Evolutionary conservation across 1,140 invertebrate genomes (phyloP).

Genomic region (Drosophila micromelanica): DNA sequence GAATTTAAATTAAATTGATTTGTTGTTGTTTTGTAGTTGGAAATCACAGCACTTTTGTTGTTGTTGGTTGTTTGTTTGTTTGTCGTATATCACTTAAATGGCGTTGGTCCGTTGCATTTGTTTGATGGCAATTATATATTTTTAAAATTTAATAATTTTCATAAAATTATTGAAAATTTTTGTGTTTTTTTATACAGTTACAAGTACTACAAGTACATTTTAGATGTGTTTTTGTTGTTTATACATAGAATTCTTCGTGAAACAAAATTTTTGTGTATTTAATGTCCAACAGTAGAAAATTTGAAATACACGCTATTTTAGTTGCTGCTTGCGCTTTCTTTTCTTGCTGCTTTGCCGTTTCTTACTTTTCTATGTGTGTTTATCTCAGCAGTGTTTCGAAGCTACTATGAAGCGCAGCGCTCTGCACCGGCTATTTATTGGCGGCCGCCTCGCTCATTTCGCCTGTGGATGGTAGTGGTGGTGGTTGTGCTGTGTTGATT

Average conservation of each 20-base stretch:
- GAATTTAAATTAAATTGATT: constrained; percentile 58
- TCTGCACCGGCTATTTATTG: constrained; percentile 66
- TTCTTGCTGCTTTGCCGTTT: constrained; percentile 50
- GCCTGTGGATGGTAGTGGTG: constrained; percentile 13
- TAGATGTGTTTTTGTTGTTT: constrained; percentile 31
- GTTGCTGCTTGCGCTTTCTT: constrained; percentile 47
- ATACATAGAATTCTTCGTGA: constrained; percentile 82
- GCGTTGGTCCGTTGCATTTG: constrained; percentile 84
- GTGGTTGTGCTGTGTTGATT: constrained; percentile 9
- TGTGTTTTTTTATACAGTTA: constrained; percentile 34
- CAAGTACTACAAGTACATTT: constrained; percentile 50
- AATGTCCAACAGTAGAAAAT: constrained; percentile 65
- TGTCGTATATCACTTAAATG: constrained; percentile 82
- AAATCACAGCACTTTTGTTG: constrained; percentile 82
- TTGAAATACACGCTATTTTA: constrained; percentile 60
- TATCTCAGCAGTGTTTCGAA: constrained; percentile 80
- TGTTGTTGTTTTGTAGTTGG: constrained; percentile 75
- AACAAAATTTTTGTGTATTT: constrained; percentile 48
- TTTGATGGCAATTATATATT: constrained; percentile 75
- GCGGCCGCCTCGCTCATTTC: constrained; percentile 11
- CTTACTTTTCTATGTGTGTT: constrained; percentile 50
- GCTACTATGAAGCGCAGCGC: constrained; percentile 72
- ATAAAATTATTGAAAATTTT: constrained; percentile 57
- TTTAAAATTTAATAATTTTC: constrained; percentile 50
- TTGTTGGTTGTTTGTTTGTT: constrained; percentile 52